Evolutionary conservation across 92 coral and sea anemone species (phyloP).

Genomic region (Porites rus): DNA sequence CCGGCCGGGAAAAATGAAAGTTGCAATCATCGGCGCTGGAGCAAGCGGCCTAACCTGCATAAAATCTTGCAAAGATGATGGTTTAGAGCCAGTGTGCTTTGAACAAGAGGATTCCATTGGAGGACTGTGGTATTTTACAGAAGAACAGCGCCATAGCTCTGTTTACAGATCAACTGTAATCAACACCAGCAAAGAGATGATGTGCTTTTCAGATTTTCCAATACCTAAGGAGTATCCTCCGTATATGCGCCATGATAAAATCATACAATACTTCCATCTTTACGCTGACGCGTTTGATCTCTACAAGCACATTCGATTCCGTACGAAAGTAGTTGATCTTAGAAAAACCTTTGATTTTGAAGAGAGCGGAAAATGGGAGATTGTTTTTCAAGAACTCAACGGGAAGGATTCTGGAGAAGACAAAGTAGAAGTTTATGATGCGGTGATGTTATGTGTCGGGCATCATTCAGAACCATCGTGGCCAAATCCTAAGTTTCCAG

Average conservation of each 20-base stretch:
- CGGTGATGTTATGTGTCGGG: slow-evolving; percentile 88
- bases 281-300: slow-evolving; percentile 87
- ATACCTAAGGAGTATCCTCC: slow-evolving; percentile 94
- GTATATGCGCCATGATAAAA: slow-evolving; percentile 77
- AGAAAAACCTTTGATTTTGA: slow-evolving; percentile 65
- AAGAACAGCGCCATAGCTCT: slow-evolving; percentile 78
- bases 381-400: slow-evolving; percentile 42
- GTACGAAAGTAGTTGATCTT: slow-evolving; percentile 70
- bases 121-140: slow-evolving; percentile 92
- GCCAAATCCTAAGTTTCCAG: slow-evolving; percentile 82
- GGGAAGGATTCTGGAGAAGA: slow-evolving; percentile 28
- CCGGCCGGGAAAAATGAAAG: slow-evolving; percentile 49
- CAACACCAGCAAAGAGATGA: slow-evolving; percentile 96
- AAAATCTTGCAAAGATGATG: slow-evolving; percentile 90
- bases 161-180: slow-evolving; percentile 91
- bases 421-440: slow-evolving; percentile 73
- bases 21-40: slow-evolving; percentile 91
- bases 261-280: slow-evolving; percentile 82
- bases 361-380: slow-evolving; percentile 77
- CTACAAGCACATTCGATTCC: slow-evolving; percentile 75
- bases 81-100: slow-evolving; percentile 92
- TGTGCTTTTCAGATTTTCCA: slow-evolving; percentile 94
- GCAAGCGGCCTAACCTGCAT: slow-evolving; percentile 86
- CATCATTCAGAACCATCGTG: slow-evolving; percentile 88
- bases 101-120: slow-evolving; percentile 92